Evolutionary conservation across 1,140 invertebrate species (phyloP).

Genomic region (Cepaea nemoralis): DNA sequence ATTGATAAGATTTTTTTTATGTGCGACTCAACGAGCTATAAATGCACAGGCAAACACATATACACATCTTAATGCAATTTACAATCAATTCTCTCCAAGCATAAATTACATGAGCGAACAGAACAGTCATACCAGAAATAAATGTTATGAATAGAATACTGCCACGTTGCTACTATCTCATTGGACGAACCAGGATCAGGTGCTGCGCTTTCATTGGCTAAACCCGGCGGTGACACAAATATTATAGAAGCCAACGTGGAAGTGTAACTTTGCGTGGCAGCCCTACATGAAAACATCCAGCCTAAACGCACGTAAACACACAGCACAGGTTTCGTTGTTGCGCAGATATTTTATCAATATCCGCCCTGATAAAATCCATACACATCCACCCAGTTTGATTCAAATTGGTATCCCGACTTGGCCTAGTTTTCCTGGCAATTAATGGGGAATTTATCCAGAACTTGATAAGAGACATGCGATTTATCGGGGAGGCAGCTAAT

Average conservation of each 20-base stretch:
- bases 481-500: background rate
- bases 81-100: too few relatives aligned
- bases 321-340: background rate
- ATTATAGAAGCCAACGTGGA: background rate
- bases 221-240: background rate
- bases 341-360: background rate
- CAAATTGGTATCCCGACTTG: background rate
- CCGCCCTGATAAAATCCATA: background rate
- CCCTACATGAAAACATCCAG: background rate
- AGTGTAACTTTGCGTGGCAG: background rate
- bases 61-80: too few relatives aligned
- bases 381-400: background rate
- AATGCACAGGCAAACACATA: too few relatives aligned
- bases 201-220: background rate
- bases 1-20: too few relatives aligned
- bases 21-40: too few relatives aligned
- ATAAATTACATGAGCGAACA: too few relatives aligned
- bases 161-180: background rate
- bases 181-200: background rate
- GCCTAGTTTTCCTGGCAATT: background rate
- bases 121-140: too few relatives aligned
- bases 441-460: background rate
- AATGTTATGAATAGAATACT: background rate
- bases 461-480: background rate
- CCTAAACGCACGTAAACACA: too few relatives aligned